Evolutionary conservation across 2,113 vertebrate genomes (phyloP).

Genomic region (Dromas ardeola): DNA sequence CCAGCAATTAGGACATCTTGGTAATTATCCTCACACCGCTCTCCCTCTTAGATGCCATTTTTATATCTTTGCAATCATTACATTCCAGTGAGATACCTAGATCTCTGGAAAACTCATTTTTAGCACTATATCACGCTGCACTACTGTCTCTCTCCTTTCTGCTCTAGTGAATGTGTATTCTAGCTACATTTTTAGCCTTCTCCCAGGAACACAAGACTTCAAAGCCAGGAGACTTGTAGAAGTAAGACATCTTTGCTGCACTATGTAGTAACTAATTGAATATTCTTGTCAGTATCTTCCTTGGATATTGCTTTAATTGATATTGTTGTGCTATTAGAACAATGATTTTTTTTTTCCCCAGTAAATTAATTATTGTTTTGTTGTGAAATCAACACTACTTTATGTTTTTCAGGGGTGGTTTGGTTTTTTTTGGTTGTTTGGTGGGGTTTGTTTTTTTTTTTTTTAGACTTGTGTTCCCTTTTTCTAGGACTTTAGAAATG

Average conservation of each 20-base stretch:
- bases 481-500: background rate
- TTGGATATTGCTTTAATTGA: background rate
- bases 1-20: background rate
- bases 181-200: background rate
- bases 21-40: background rate
- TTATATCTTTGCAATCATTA: background rate
- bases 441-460: background rate
- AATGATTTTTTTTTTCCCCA: background rate
- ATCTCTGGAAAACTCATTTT: background rate
- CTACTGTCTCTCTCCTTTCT: background rate
- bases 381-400: background rate
- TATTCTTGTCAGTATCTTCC: background rate
- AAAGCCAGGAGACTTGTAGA: background rate
- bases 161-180: background rate
- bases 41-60: background rate
- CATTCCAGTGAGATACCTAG: background rate
- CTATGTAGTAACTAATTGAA: background rate
- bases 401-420: background rate
- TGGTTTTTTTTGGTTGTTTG: background rate
- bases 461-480: background rate
- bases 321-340: background rate
- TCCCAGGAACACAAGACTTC: background rate
- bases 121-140: background rate
- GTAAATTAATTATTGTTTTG: background rate
- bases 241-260: background rate